Conservation (phyloP, 2,888 invertebrate genomes). For the Emmelina monodactyla region DNA sequence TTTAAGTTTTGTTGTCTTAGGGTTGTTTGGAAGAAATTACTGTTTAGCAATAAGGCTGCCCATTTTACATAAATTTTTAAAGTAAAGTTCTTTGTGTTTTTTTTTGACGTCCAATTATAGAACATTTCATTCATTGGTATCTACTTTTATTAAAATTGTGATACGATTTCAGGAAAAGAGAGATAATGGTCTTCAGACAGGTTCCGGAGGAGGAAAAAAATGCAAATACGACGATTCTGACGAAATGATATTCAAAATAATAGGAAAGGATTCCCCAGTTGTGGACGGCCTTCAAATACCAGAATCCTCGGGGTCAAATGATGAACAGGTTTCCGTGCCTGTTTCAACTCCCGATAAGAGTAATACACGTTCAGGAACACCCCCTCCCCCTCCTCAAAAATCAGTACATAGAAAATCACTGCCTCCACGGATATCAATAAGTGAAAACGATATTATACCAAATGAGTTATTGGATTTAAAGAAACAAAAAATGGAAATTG, state of each 20-base stretch:
- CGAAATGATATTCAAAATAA: slow-evolving; percentile 3
- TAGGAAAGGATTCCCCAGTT: slow-evolving; percentile 6
- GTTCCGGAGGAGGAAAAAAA: slow-evolving; percentile 7
- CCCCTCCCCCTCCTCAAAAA: background rate
- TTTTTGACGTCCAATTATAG: background rate
- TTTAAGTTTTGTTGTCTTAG: background rate
- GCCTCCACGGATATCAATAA: slow-evolving; percentile 1
- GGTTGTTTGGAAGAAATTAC: too few species aligned
- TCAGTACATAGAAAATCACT: slow-evolving; percentile 2
- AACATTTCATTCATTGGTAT: background rate
- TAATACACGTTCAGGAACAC: too few species aligned
- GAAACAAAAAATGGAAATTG: slow-evolving; percentile 6
- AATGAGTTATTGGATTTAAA: slow-evolving; percentile 5
- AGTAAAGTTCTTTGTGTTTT: too few species aligned
- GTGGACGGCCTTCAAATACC: slow-evolving; percentile 1
- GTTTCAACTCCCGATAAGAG: too few species aligned
- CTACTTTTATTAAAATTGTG: too few species aligned
- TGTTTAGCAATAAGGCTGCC: too few species aligned
- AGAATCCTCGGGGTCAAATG: slow-evolving; percentile 5
- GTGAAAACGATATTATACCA: background rate
- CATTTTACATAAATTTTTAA: too few species aligned
- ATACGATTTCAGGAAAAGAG: slow-evolving; percentile 9
- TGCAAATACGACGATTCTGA: slow-evolving; percentile 8
- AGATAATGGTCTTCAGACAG: slow-evolving; percentile 5
- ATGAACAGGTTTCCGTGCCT: background rate